phyloP scores from a whole-genome alignment of 92 coral and sea anemone species.

The Chrysogorgia sp. region DNA sequence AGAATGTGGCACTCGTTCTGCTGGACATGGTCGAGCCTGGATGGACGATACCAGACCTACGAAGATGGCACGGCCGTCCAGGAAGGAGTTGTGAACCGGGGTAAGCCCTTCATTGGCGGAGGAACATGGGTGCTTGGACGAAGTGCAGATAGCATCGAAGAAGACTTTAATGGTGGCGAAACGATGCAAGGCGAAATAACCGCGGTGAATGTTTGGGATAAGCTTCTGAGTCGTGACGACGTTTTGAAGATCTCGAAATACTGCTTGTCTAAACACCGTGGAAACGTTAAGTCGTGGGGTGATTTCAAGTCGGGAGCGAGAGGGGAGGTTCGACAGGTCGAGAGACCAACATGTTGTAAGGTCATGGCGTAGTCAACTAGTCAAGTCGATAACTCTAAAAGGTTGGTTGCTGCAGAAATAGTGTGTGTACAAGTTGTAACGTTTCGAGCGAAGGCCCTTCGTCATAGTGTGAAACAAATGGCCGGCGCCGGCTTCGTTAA shows the following conservation, averaged over 20 bases:
- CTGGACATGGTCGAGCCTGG: slow-evolving; percentile 4
- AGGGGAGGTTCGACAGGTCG: not conserved
- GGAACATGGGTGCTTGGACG: slow-evolving; percentile 12
- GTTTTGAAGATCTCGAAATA: not conserved
- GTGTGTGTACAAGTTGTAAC: too few species aligned
- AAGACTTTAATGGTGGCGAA: not conserved
- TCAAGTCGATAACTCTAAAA: too few species aligned
- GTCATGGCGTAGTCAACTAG: too few species aligned
- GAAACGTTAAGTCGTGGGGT: slow-evolving; percentile 11
- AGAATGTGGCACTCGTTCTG: slow-evolving; percentile 18
- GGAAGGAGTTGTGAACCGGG: not conserved
- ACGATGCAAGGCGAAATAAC: slow-evolving; percentile 9
- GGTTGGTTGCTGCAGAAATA: too few species aligned
- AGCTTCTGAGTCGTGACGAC: not conserved
- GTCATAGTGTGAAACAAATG: too few species aligned
- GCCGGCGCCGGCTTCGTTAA: too few species aligned
- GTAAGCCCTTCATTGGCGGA: not conserved
- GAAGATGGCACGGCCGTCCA: not conserved
- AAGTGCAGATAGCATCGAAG: not conserved
- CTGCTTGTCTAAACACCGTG: not conserved
- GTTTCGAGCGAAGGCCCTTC: too few species aligned
- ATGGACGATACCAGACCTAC: not conserved
- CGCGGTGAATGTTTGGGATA: slow-evolving; percentile 16
- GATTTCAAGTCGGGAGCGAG: slow-evolving; percentile 5
- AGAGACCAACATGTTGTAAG: slow-evolving; percentile 13